These are phyloP conservation scores for Chamaea fasciata DNA, from an alignment of 2,113 vertebrate species.

Conservation along the genomic window DNA sequence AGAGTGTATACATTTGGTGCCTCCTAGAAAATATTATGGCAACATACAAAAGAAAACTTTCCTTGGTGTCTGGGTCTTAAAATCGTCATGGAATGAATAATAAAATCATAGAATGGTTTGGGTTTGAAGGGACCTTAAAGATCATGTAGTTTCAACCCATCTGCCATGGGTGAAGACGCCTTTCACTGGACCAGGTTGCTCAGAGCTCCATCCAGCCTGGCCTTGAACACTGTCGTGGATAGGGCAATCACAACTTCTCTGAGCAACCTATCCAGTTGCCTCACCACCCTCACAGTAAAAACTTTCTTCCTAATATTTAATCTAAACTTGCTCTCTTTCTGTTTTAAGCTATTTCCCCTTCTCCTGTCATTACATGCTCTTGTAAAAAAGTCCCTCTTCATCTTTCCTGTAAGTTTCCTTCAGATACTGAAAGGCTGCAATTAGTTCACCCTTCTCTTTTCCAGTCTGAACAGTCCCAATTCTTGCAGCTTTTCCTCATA, in stretches of 20 bases:
- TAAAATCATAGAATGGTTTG: neutral
- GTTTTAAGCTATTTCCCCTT: neutral
- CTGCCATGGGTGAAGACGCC: neutral
- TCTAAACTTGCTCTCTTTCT: neutral
- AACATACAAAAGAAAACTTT: neutral
- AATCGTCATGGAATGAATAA: neutral
- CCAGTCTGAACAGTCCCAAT: neutral
- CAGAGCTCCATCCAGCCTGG: neutral
- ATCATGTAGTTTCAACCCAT: neutral
- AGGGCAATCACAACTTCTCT: neutral
- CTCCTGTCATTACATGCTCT: neutral
- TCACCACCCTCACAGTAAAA: neutral
- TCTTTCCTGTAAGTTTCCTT: neutral
- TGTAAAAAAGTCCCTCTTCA: neutral
- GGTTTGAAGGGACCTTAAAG: neutral
- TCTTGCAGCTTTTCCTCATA: neutral
- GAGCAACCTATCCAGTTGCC: neutral
- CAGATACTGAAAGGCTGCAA: neutral
- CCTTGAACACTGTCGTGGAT: neutral
- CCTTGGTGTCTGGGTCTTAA: neutral
- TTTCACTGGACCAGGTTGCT: neutral
- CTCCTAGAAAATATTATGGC: neutral
- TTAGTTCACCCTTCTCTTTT: neutral
- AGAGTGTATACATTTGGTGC: neutral
- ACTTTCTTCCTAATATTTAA: neutral